These are phyloP conservation scores for Drosophila hamatofila DNA, from an alignment of 2,888 invertebrate species.

Conservation along the genomic window DNA sequence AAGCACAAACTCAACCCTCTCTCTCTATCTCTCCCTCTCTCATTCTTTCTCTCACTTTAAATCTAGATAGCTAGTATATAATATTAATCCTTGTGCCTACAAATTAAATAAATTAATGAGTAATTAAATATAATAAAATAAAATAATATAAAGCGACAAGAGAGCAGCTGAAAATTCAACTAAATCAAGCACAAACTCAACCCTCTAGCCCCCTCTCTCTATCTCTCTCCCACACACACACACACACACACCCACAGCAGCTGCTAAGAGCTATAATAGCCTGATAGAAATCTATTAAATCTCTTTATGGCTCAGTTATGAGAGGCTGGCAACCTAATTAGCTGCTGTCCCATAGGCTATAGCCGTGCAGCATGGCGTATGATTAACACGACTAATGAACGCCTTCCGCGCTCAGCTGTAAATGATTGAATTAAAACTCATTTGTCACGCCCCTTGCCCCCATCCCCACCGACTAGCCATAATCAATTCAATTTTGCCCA, in stretches of 20 bases:
- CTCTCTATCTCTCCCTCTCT: too few species aligned
- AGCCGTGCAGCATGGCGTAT: conserved; percentile 70
- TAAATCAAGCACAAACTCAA: conserved; percentile 29
- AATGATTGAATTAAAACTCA: conserved; percentile 75
- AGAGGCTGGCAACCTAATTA: conserved; percentile 49
- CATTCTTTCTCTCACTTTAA: too few species aligned
- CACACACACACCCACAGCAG: neutral
- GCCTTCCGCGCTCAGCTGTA: conserved; percentile 58
- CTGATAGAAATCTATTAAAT: conserved; percentile 43
- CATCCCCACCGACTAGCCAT: conserved; percentile 17
- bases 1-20: too few species aligned
- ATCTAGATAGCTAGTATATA: neutral
- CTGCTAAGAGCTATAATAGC: conserved; percentile 7
- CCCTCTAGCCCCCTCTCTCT: neutral
- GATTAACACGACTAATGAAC: conserved; percentile 79
- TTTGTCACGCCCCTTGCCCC: conserved; percentile 30
- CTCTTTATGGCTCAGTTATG: conserved; percentile 22
- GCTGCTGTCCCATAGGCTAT: conserved; percentile 36
- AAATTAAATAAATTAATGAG: conserved; percentile 36
- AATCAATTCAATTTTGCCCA: conserved; percentile 59
- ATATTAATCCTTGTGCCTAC: neutral
- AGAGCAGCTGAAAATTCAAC: conserved; percentile 24
- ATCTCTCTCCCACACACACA: neutral
- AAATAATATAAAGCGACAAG: conserved; percentile 58
- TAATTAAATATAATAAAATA: neutral